phyloP scores from a whole-genome alignment of 1,140 invertebrate genomes.

The Ctenoplectra terminalis region DNA sequence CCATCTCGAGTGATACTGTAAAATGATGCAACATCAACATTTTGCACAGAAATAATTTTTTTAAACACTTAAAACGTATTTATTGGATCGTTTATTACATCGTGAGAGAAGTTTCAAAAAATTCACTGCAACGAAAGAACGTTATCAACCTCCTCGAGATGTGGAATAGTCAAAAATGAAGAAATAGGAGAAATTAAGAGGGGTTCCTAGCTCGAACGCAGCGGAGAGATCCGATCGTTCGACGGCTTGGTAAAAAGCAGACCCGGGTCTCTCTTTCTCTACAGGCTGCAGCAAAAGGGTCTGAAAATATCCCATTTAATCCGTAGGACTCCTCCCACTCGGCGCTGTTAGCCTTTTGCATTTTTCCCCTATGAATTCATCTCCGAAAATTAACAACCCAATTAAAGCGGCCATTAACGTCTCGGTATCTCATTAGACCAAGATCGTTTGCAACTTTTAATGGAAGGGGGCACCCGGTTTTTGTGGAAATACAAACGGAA shows the following conservation, averaged over 20 bases:
- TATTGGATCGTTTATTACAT: no score
- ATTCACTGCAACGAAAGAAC: no score
- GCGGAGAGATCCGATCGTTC: slow-evolving; percentile 23
- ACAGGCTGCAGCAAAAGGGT: slow-evolving; percentile 50
- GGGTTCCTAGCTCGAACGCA: background rate
- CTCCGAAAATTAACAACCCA: slow-evolving; percentile 79
- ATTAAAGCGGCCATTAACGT: slow-evolving; percentile 79
- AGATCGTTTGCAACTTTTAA: slow-evolving; percentile 75
- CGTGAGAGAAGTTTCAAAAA: no score
- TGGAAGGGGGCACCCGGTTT: slow-evolving; percentile 67
- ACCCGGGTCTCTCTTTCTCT: background rate
- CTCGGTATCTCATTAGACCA: slow-evolving; percentile 77
- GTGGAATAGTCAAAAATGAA: background rate
- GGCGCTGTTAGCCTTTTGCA: slow-evolving; percentile 77
- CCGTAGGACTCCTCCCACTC: slow-evolving; percentile 69
- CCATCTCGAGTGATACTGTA: no score
- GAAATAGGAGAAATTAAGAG: background rate
- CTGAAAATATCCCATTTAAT: slow-evolving; percentile 77
- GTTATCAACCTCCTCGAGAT: background rate
- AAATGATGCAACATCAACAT: no score
- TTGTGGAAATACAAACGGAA: slow-evolving; percentile 61
- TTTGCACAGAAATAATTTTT: no score
- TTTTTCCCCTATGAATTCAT: slow-evolving; percentile 80
- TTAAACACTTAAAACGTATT: no score
- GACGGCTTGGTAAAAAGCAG: slow-evolving; percentile 48